Evolutionary conservation across 2,888 invertebrate species (phyloP), one percentile per base, ranked within the genome.

Genomic region (Philopedon plagiatum): DNA sequence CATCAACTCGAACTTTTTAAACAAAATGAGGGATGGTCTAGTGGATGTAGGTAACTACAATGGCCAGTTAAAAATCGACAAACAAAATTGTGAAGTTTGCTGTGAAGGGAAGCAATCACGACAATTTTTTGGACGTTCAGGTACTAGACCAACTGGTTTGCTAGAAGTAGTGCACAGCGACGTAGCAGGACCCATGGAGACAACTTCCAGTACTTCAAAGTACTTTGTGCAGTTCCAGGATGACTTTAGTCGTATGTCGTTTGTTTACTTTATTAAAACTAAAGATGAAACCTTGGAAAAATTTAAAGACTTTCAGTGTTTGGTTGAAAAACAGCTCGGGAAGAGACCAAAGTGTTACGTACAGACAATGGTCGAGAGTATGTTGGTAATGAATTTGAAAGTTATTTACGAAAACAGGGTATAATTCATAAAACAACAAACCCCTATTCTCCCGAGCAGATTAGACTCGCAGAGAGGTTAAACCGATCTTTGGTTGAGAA

Each of bases 111-210:
- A 81, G 51, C 78, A 81, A 39, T 15, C 67, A 5, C 75, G 80
- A 23, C 72, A 80, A 13, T 81, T 80, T 5, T 82, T 81, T 64
- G 34, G 49, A 13, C 21, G 51, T 21, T 34, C 26, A 39, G 65
- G 65, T 13, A 51, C 34, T n/a, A 77, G 76, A 67, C 78, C 76
- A 19, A 75, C 21, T 29, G 56, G 71, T 67, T 61, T 65, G 61
- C 66, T 82, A 19, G 76, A 80, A 37, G 37, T 81, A 19, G 66
- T 82, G 5, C 81, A 81, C 73, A 73, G 77, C 7, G 81, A 82
- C 62, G 23, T 82, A 68, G 57, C 29, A 56, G 75, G 76, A 4
- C 75, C 76, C 0, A 75, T 74, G 75, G 68, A 76, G 39, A 44
- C 23, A 5, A 69, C 19, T 13, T 76, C 74, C n/a, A n/a, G n/a